Evolutionary conservation across 1,140 invertebrate species (phyloP), one percentile per base, ranked within the genome.

Genomic region (Leptinotarsa lineolata): DNA sequence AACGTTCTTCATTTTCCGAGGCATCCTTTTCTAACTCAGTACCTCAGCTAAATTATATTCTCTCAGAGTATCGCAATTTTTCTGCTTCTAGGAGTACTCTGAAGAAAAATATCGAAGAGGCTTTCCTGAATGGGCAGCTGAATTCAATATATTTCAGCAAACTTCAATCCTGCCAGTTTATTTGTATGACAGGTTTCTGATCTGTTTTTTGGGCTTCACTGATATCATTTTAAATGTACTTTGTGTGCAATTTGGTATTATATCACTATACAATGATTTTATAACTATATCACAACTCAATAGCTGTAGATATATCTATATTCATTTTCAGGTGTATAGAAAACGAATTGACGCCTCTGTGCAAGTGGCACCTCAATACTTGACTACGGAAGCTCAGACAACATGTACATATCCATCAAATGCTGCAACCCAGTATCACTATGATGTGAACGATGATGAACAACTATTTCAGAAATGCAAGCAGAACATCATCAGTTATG

Each of bases 351-450:
- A 90, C 69, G 84, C 83, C 20, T 85, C 79, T 3, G 79, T 85
- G 48, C 86, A 90, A 81, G 89, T 86, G 5, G 86, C 88, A 8
- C 83, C 86, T 0, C 64, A 79, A 0, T 82, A 79, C 24, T 74
- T 83, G 15, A 79, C 86, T 18, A 84, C 84, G 58, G 84, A 87
- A 75, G 88, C 88, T 70, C 92, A 94, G 85, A 93, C 92, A 2
- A 85, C 85, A 60, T 87, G 90, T 68, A 77, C 76, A 4, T 80
- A 80, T 54, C 79, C 79, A 4, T 74, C 61, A 59, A 80, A 80
- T 58, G 61, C 88, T 59, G 91, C 89, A 87, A 90, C 89, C 1
- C 92, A 94, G 70, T 89, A 88, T 76, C 76, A 76, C 15, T 87
- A 87, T 68, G 81, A 85, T 18, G 30, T 73, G 6, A 72, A 69